A percentile compares a stretch with the other conserved stretches of the same genome.
These are phyloP conservation scores for Laothoe populi DNA, from an alignment of 2,888 invertebrate species.

Conservation along the genomic window DNA sequence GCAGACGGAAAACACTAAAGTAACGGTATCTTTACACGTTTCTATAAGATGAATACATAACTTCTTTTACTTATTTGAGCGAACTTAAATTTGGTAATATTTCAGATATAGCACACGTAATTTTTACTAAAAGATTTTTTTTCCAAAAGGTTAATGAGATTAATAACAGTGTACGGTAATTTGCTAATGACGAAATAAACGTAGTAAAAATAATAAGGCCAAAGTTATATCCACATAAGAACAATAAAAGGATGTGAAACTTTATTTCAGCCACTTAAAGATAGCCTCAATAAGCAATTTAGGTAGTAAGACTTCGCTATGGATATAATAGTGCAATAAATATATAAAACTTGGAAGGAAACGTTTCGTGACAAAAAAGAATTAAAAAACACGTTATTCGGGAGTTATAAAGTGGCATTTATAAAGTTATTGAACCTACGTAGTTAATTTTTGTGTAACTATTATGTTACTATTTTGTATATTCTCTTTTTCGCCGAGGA, in stretches of 20 bases:
- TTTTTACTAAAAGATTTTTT: not conserved
- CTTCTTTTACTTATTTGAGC: too few relatives aligned
- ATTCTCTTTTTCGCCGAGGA: not conserved
- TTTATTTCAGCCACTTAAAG: not conserved
- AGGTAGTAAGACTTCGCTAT: slow-evolving; percentile 2
- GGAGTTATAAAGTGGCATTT: not conserved
- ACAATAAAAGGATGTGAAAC: slow-evolving; percentile 9
- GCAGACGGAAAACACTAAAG: too few relatives aligned
- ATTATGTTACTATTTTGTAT: not conserved
- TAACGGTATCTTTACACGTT: too few relatives aligned
- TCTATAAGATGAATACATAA: too few relatives aligned
- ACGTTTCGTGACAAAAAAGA: slow-evolving; percentile 15
- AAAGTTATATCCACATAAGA: not conserved
- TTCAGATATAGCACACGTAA: not conserved
- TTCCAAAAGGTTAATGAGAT: not conserved
- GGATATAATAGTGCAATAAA: slow-evolving; percentile 12
- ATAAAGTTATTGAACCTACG: slow-evolving; percentile 18
- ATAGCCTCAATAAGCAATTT: not conserved
- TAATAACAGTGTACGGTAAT: not conserved
- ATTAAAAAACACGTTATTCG: slow-evolving; percentile 4
- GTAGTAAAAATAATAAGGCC: slow-evolving; percentile 9
- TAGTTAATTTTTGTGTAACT: slow-evolving; percentile 15
- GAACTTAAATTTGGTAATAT: not conserved
- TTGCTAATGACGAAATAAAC: not conserved
- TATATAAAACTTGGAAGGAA: not conserved